Conservation (phyloP, 2,888 invertebrate species). For the Drosophila aldrichi region DNA sequence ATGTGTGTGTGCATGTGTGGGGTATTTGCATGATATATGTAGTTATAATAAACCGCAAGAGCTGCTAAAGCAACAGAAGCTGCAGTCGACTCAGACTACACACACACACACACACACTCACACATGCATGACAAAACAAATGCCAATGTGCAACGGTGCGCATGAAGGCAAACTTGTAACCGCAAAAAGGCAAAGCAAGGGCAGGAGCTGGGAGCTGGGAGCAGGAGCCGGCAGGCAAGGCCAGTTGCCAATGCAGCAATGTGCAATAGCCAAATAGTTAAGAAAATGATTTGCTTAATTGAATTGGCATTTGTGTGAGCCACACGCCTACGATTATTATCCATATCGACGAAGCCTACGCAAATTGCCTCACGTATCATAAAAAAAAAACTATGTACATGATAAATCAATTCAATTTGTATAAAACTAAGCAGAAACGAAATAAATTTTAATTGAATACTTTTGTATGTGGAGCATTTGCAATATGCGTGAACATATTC, state of each 20-base stretch:
- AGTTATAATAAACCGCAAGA: constrained; percentile 80
- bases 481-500: background rate
- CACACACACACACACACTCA: constrained; percentile 11
- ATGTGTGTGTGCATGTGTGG: constrained; percentile 11
- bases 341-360: background rate
- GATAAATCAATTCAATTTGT: constrained; percentile 3
- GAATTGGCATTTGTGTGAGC: constrained; percentile 34
- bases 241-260: constrained; percentile 20
- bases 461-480: background rate
- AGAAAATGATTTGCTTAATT: constrained; percentile 49
- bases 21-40: constrained; percentile 75
- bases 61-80: constrained; percentile 59
- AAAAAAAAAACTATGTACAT: background rate
- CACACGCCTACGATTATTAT: constrained; percentile 2
- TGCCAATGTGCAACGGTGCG: constrained; percentile 73
- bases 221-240: constrained; percentile 3
- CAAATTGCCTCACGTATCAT: background rate
- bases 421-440: background rate
- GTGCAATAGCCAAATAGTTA: constrained; percentile 26
- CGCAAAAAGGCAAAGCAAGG: constrained; percentile 20
- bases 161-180: constrained; percentile 66
- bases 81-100: constrained; percentile 28
- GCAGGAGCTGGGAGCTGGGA: background rate
- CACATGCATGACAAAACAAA: constrained; percentile 54
- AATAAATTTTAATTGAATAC: background rate